These are phyloP conservation scores for Virgularia gustaviana DNA, from an alignment of 92 coral and sea anemone species.

Conservation along the genomic window DNA sequence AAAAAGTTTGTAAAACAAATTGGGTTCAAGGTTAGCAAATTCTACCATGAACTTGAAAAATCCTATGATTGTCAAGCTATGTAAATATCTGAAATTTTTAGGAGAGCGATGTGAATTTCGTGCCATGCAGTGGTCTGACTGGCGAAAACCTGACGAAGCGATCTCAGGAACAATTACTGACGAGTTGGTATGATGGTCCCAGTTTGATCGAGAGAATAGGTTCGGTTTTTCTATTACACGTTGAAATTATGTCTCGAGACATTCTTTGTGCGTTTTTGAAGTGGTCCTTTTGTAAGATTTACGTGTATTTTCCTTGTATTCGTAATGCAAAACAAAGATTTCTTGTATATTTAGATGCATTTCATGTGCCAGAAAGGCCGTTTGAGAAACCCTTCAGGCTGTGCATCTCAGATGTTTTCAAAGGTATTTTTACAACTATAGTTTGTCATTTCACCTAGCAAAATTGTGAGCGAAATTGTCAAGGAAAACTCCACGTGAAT, in stretches of 20 bases:
- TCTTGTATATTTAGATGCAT: slow-evolving; percentile 51
- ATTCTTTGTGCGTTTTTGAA: no score
- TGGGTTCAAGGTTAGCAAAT: slow-evolving; percentile 82
- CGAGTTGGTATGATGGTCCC: slow-evolving; percentile 81
- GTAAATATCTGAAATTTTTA: neutral
- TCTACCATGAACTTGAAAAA: neutral
- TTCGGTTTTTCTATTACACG: neutral
- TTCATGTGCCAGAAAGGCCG: slow-evolving; percentile 74
- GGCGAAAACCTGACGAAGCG: slow-evolving; percentile 78
- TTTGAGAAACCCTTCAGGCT: slow-evolving; percentile 84
- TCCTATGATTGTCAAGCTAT: neutral
- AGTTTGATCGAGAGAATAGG: slow-evolving; percentile 85
- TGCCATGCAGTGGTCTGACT: slow-evolving; percentile 94
- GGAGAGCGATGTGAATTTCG: slow-evolving; percentile 84
- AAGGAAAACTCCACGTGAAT: no score
- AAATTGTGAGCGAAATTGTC: no score
- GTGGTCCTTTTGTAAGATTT: neutral
- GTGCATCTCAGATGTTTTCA: slow-evolving; percentile 90
- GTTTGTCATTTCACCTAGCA: no score
- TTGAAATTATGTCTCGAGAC: neutral
- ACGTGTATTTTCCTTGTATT: neutral
- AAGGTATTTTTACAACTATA: no score
- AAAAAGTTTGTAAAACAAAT: slow-evolving; percentile 85
- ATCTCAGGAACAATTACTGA: slow-evolving; percentile 56
- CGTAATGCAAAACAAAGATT: neutral